Conservation (phyloP, 2,113 vertebrate genomes). For the Apistogramma diplotaenia region DNA sequence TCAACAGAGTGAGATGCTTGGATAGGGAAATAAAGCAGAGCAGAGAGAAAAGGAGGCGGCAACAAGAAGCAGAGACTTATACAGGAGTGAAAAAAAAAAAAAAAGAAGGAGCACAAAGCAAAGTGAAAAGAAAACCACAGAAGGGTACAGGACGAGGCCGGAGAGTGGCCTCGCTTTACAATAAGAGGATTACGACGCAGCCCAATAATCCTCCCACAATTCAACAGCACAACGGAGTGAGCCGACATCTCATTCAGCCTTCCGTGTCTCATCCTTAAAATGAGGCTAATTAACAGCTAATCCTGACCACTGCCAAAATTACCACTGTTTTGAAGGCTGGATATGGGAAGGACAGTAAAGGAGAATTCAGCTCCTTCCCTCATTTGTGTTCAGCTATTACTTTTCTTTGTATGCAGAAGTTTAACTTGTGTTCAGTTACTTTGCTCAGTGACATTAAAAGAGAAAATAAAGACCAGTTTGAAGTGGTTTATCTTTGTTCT, state of each 20-base stretch:
- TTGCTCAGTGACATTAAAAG: neutral
- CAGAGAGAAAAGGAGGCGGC: neutral
- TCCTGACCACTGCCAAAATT: constrained; percentile 57
- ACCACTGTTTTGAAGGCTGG: constrained; percentile 38
- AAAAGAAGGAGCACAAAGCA: constrained; percentile 19
- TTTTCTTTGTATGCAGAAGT: neutral
- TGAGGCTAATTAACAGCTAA: constrained; percentile 76
- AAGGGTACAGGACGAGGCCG: constrained; percentile 25
- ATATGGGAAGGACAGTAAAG: neutral
- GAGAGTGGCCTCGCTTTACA: constrained; percentile 64
- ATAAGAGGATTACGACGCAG: constrained; percentile 70
- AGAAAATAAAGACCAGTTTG: neutral
- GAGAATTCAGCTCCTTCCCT: neutral
- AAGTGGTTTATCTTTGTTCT: neutral
- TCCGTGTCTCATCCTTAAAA: constrained; percentile 59
- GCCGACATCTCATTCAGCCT: constrained; percentile 59
- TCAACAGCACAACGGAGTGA: constrained; percentile 51
- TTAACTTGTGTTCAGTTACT: neutral
- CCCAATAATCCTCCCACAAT: constrained; percentile 67
- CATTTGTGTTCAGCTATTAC: neutral
- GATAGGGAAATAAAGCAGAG: neutral
- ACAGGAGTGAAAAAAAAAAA: neutral
- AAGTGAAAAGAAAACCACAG: constrained; percentile 38
- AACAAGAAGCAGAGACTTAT: neutral
- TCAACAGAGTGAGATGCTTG: neutral